Evolutionary conservation across 2,113 vertebrate species (phyloP).

Genomic region (Brachypteracias leptosomus): DNA sequence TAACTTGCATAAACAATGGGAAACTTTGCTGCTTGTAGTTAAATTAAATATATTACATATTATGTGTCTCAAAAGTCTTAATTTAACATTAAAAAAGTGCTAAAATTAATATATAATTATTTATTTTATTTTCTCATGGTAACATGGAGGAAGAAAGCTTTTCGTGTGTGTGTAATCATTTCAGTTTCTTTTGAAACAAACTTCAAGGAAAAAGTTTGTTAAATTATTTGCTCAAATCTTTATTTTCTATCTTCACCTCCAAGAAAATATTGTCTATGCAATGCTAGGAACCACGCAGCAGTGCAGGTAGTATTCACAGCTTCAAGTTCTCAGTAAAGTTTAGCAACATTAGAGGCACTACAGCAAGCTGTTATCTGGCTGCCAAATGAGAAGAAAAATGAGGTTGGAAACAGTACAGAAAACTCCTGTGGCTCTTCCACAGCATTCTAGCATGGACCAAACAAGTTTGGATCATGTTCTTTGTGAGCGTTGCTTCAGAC

Average conservation of each 20-base stretch:
- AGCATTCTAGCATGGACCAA: accelerated
- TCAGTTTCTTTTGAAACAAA: neutral
- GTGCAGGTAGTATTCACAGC: neutral
- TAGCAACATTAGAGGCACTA: neutral
- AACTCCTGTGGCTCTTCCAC: accelerated
- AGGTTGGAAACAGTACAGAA: neutral
- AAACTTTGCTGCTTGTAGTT: neutral
- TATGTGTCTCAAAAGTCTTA: neutral
- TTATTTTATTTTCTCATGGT: neutral
- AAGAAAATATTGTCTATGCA: neutral
- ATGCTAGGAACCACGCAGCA: neutral
- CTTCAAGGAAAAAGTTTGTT: neutral
- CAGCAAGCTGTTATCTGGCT: neutral
- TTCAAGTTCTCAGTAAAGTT: neutral
- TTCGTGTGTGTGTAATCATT: neutral
- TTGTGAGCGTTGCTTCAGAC: accelerated
- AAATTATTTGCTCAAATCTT: neutral
- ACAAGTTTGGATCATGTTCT: neutral
- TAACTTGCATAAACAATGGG: neutral
- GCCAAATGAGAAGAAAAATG: neutral
- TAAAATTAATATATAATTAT: neutral
- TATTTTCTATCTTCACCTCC: neutral
- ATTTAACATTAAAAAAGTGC: accelerated
- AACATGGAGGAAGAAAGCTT: neutral
- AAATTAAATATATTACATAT: neutral